Base-by-base conservation (phyloP, 1,140 invertebrate genomes). In the Drosophila ficusphila region DNA sequence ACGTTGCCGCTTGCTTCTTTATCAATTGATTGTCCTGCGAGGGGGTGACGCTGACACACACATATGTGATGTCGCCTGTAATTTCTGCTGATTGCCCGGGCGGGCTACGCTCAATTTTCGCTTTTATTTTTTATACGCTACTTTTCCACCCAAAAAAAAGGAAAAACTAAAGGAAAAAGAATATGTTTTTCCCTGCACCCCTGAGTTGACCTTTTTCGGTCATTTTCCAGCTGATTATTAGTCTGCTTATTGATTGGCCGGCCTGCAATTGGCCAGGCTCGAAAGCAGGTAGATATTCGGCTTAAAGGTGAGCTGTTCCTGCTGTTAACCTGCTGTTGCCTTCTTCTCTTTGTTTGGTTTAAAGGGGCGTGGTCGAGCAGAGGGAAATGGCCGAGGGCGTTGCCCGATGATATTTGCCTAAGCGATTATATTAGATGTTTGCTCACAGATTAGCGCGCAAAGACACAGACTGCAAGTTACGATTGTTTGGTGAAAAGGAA, bases 11-110 rank as follows among this genome's bases (percentile, higher is more conserved):
- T 42, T 56, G n/a, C n/a, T 71, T 81, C 76, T 73, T 74, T 82
- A 88, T 71, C 82, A 88, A 88, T 88, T 88, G 82, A 88, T 88
- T 88, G 82, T 83, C 61, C 75, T 58, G 62, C 64, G 52, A 38
- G 52, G 64, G 82, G 82, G 74, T 88, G 82, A 82, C 83, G 76
- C 39, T 64, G 58, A 81, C 58, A 70, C 53, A 36, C 27, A 31
- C 21, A 31, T 42, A 61, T 19, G 29, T 23, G 29, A 76, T 71
- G 54, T 53, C n/a, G 34, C 38, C 39, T 46, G 33, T 64, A 76
- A 82, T 73, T 77, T 76, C 70, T 77, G 48, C 61, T 88, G 82
- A 88, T 88, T 88, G 82, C 61, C 68, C 76, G 82, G 82, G 82
- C 51, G 81, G 64, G 42, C 54, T 44, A 33, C 47, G 49, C 12